Percentiles rank a stretch among this genome's conserved stretches.
Evolutionary conservation across 2,113 vertebrate species (phyloP).

Genomic region (Xiphias gladius): DNA sequence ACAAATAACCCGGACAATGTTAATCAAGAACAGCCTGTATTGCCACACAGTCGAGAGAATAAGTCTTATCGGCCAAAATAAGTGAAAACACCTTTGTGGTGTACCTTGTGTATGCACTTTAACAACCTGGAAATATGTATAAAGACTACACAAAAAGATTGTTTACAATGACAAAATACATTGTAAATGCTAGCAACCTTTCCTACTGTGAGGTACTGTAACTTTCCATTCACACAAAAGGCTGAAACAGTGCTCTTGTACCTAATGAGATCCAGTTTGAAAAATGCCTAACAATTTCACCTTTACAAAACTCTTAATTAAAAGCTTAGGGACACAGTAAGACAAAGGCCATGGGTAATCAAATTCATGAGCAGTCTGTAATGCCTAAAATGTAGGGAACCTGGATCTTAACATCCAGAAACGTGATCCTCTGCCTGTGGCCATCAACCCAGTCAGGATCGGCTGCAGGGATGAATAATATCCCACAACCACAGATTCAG

Average conservation of each 20-base stretch:
- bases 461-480: conserved; percentile 30
- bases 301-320: conserved; percentile 51
- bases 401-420: conserved; percentile 4
- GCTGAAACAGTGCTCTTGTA: background rate
- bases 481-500: background rate
- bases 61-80: too few species aligned
- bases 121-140: too few species aligned
- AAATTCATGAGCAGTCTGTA: conserved; percentile 12
- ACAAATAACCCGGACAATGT: too few species aligned
- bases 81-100: too few species aligned
- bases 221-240: conserved; percentile 6
- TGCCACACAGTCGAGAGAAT: background rate
- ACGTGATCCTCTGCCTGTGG: conserved; percentile 3
- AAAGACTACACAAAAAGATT: background rate
- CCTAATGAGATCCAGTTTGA: conserved; percentile 19
- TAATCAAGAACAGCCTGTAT: background rate
- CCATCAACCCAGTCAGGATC: conserved; percentile 5
- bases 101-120: too few species aligned
- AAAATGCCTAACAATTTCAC: conserved; percentile 17
- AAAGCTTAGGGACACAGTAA: conserved; percentile 48
- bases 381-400: background rate
- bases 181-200: background rate
- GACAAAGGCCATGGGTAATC: conserved; percentile 3
- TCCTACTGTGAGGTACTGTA: background rate
- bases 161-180: background rate